A percentile compares a stretch with the other conserved stretches of the same genome.
These are phyloP conservation scores for Steinernema carpocapsae DNA, from an alignment of 2,888 invertebrate species.

Conservation along the genomic window DNA sequence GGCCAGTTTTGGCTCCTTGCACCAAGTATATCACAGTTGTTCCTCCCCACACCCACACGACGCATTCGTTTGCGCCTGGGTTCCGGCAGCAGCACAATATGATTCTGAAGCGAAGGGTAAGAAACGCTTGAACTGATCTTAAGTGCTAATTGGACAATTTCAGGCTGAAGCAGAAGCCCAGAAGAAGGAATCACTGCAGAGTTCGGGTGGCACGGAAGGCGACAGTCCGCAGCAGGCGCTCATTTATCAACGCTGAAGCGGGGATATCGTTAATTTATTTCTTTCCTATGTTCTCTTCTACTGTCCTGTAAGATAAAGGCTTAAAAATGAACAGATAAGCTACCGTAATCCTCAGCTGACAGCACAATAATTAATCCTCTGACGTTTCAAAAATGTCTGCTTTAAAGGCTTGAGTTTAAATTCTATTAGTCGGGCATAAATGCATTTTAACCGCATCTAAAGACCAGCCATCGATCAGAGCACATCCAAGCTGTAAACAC, in stretches of 20 bases:
- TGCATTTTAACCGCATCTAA: too few species aligned
- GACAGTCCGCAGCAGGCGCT: slow-evolving; percentile 28
- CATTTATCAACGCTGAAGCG: slow-evolving; percentile 8
- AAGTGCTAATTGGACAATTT: not conserved
- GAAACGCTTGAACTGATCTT: not conserved
- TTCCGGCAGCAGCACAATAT: not conserved
- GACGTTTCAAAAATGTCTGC: too few species aligned
- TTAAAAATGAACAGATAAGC: too few species aligned
- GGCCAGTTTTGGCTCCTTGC: slow-evolving; percentile 48
- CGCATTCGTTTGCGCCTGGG: slow-evolving; percentile 25
- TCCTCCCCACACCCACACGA: slow-evolving; percentile 38
- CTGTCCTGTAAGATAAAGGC: not conserved
- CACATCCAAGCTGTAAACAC: too few species aligned
- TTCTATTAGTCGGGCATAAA: too few species aligned
- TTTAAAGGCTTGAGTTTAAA: too few species aligned
- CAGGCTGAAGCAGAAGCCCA: not conserved
- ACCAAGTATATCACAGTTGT: slow-evolving; percentile 47
- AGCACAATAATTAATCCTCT: too few species aligned
- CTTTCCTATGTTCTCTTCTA: not conserved
- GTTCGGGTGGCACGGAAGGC: not conserved
- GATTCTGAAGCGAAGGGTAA: slow-evolving; percentile 10
- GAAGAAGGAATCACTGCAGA: slow-evolving; percentile 17
- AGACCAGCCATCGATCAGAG: too few species aligned
- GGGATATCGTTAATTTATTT: slow-evolving; percentile 20
- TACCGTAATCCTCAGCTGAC: too few species aligned